A percentile compares a stretch with the other conserved stretches of the same genome.
phyloP scores from a whole-genome alignment of 2,113 vertebrate genomes.

The Eretmochelys imbricata region DNA sequence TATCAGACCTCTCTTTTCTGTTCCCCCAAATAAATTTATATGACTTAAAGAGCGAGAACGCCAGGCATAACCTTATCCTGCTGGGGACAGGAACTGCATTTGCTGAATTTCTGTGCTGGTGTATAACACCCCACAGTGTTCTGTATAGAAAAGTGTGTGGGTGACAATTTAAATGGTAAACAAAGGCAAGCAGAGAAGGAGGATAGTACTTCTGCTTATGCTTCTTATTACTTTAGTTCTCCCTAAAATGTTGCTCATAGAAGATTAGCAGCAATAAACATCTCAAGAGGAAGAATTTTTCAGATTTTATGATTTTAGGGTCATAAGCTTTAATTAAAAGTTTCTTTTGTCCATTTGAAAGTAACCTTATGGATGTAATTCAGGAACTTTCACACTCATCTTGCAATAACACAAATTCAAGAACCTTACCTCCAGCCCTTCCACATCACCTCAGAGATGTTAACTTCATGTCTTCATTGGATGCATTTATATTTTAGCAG shows the following conservation, averaged over 20 bases:
- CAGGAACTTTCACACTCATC: neutral
- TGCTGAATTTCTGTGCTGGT: constrained; percentile 37
- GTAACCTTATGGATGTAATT: neutral
- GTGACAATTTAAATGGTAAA: constrained; percentile 71
- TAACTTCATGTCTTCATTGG: neutral
- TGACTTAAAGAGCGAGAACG: constrained; percentile 10
- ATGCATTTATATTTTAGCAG: constrained; percentile 8
- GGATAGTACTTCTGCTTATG: neutral
- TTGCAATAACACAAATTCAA: neutral
- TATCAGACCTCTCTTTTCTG: constrained; percentile 27
- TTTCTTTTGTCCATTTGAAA: neutral
- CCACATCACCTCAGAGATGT: neutral
- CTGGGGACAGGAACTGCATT: constrained; percentile 53
- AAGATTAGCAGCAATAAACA: neutral
- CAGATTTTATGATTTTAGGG: neutral
- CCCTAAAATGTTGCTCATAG: neutral
- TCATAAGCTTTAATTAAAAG: neutral
- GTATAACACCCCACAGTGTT: constrained; percentile 61
- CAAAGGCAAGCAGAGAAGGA: constrained; percentile 46
- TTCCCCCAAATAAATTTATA: constrained; percentile 40
- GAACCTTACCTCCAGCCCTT: neutral
- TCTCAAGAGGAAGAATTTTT: neutral
- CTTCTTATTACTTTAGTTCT: constrained; percentile 18
- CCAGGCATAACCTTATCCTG: constrained; percentile 36
- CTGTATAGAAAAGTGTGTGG: constrained; percentile 54